Evolutionary conservation across 1,140 invertebrate species (phyloP), one percentile per base, ranked within the genome.

Genomic region (Diplogasteroides magnus): DNA sequence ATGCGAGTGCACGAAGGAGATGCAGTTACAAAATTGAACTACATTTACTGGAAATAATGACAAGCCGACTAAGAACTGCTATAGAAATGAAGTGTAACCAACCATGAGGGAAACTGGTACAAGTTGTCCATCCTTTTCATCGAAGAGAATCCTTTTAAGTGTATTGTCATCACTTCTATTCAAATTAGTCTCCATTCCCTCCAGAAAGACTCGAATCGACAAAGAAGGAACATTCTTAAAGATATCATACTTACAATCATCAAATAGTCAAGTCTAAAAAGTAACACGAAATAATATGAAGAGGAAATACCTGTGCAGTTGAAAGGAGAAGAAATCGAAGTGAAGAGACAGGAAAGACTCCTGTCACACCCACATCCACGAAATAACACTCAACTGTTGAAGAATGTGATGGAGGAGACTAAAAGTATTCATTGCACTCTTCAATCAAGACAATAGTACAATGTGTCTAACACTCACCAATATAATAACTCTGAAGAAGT

Each of bases 351-450:
- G 65, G 58, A 25, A 68, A 72, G 2, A 31, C 28, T 23, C 65
- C 70, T 14, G 57, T 58, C 15, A 72, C 70, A 14, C 70, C 70
- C 14, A 72, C 65, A 58, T 72, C 70, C 0, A 61, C 59, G 32
- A 72, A 72, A 28, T 67, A 68, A 48, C 70, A 72, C 19, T 71
- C 15, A 61, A 72, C 64, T 29, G 61, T 32, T 2, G 64, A 64
- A 55, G 59, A 61, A 23, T 60, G 64, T 2, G 70, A 11, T 48
- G 37, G 70, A 6, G 64, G 64, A 15, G 66, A 27, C 65, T 68
- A 27, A 64, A 68, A 63, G 14, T 31, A 63, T 19, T 19, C 14
- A 15, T 61, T 61, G 60, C 19, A 61, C 27, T 61, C 26, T 15
- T 61, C n/a, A n/a, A n/a, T n/a, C n/a, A n/a, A n/a, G n/a, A n/a